A percentile compares a stretch with the other conserved stretches of the same genome.
Conservation (phyloP, 2,113 vertebrate species). For the Mionectes macconnelli region DNA sequence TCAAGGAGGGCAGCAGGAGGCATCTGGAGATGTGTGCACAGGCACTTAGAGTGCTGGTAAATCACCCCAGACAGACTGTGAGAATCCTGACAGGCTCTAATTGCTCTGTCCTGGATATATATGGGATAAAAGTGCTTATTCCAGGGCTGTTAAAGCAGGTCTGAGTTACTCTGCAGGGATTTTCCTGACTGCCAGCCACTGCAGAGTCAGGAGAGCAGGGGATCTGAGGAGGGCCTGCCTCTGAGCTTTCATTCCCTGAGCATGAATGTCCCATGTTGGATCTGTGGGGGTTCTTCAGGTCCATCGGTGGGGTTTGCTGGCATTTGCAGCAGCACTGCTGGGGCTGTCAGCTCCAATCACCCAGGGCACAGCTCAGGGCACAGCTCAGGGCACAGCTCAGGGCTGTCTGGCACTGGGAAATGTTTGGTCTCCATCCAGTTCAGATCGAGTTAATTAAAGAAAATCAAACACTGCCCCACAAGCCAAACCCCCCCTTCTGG, state of each 20-base stretch:
- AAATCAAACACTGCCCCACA: background rate
- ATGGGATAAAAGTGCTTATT: background rate
- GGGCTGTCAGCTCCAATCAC: background rate
- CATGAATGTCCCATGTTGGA: background rate
- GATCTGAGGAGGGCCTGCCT: background rate
- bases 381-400: background rate
- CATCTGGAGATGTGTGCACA: background rate
- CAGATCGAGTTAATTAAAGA: background rate
- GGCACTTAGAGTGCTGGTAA: background rate
- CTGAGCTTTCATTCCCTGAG: background rate
- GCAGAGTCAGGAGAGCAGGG: background rate
- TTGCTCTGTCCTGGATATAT: background rate
- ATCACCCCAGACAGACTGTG: background rate
- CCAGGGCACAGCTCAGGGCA: background rate
- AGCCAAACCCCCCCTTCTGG: background rate
- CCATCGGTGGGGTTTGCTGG: background rate
- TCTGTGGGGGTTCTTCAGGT: background rate
- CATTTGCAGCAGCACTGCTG: background rate
- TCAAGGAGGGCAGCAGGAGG: rapidly evolving
- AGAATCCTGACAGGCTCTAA: background rate
- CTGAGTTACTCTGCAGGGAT: background rate
- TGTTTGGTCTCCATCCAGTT: background rate
- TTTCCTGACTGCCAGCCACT: background rate
- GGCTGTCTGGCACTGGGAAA: background rate
- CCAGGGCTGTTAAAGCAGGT: background rate